Base-by-base conservation (phyloP, 2,888 invertebrate species). In the Temnothorax ravouxi region DNA sequence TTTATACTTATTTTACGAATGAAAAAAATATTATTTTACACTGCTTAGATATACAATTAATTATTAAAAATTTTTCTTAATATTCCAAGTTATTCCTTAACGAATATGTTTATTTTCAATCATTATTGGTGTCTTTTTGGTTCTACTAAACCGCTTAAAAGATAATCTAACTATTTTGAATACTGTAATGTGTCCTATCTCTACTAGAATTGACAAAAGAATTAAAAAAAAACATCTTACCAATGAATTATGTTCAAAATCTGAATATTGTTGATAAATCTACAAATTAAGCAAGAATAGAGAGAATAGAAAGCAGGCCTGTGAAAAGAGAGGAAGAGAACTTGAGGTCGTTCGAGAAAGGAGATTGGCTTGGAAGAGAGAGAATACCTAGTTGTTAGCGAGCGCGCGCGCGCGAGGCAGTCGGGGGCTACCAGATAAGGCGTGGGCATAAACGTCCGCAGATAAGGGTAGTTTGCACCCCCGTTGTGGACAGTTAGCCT, bases 381-480 rank as follows among this genome's bases (percentile, higher is more conserved):
- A 89, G 91, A 88, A 89, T 90, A 91, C 88, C 87, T 88, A 92
- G 91, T 91, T 91, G 91, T 93, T 92, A 91, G 91, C 89, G 86
- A 91, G 91, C 90, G 89, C 87, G 29, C 2, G 90, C 90, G 89
- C 87, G 29, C 2, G 90, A 91, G 90, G 91, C 88, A 89, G 91
- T 91, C 89, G 86, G 85, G 89, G 88, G 77, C 81, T 85, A 86
- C 84, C 81, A 93, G 94, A 94, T 94, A 95, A 95, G 94, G 92
- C 92, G 91, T 90, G 93, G 94, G 93, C 94, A 94, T 95, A 94
- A 95, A 95, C 94, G 94, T 92, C 91, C 92, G 85, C 88, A 93
- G 95, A 95, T 95, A 95, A 95, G 93, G 92, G 94, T 92, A 93
- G 94, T 94, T 94, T 94, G 93, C 94, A 94, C 94, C 94, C 94